Evolutionary conservation across 2,888 invertebrate species (phyloP).

Genomic region (Hirtodrosophila histrioides): DNA sequence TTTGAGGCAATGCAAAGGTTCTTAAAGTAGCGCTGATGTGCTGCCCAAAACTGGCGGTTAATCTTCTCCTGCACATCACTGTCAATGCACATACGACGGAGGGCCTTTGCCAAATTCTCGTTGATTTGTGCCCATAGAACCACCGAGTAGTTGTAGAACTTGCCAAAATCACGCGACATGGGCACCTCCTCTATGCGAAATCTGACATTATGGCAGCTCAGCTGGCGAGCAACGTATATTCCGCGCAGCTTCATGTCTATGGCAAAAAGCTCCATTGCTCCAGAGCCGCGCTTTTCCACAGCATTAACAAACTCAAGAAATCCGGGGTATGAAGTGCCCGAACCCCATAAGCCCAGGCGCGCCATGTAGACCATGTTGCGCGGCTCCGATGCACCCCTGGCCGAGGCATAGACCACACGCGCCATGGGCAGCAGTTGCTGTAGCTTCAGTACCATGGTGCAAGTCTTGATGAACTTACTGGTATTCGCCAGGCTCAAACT

Average conservation of each 20-base stretch:
- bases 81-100: conserved; percentile 96
- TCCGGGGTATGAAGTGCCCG: conserved; percentile 96
- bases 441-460: conserved; percentile 96
- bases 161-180: conserved; percentile 92
- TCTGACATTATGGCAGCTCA: conserved; percentile 98
- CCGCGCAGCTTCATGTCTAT: conserved; percentile 99
- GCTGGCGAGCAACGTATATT: conserved; percentile 98
- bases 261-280: conserved; percentile 99
- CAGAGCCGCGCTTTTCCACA: conserved; percentile 98
- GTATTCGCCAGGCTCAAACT: conserved; percentile 98
- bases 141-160: conserved; percentile 96
- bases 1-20: conserved; percentile 99
- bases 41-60: conserved; percentile 99
- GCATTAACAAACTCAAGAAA: conserved; percentile 98
- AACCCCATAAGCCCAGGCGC: conserved; percentile 98
- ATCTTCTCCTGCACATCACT: conserved; percentile 97
- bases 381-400: conserved; percentile 98
- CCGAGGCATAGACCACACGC: conserved; percentile 96
- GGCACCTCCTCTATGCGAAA: conserved; percentile 99
- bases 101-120: conserved; percentile 97
- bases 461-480: conserved; percentile 92
- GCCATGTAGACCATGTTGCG: conserved; percentile 99
- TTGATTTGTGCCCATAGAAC: conserved; percentile 98
- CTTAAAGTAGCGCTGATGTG: conserved; percentile 99
- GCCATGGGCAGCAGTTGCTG: conserved; percentile 97